phyloP scores from a whole-genome alignment of 2,113 vertebrate genomes.

The Sakesphorus luctuosus region DNA sequence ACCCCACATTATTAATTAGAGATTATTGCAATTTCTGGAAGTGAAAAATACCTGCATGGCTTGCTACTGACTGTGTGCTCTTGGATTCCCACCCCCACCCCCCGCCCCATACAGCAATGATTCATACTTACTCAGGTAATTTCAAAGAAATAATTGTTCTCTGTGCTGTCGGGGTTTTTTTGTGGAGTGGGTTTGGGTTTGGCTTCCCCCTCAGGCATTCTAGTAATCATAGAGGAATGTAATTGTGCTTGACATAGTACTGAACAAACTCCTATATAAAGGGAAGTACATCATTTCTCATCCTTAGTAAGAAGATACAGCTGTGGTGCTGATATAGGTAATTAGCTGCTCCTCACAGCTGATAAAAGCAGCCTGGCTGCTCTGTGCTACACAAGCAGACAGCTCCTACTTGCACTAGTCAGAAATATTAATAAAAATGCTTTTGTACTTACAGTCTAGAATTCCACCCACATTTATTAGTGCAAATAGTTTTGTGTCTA shows the following conservation, averaged over 20 bases:
- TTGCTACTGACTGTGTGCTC: neutral
- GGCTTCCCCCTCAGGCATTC: neutral
- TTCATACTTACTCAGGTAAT: neutral
- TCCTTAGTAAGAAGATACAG: neutral
- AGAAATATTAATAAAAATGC: neutral
- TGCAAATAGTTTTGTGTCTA: neutral
- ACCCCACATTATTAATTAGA: neutral
- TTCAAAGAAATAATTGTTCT: neutral
- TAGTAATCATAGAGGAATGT: neutral
- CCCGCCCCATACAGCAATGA: too few species aligned
- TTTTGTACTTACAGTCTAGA: neutral
- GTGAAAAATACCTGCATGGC: neutral
- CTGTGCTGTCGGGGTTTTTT: accelerated
- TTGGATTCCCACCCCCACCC: neutral
- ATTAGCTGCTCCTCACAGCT: neutral
- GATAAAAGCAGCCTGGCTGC: neutral
- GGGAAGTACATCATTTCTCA: accelerated
- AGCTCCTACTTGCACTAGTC: neutral
- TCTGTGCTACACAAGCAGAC: neutral
- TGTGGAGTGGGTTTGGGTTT: neutral
- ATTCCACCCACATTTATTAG: neutral
- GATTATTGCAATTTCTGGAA: neutral
- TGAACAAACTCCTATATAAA: neutral
- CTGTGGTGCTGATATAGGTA: neutral
- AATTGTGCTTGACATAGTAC: neutral